A percentile compares a stretch with the other conserved stretches of the same genome.
phyloP scores from a whole-genome alignment of 2,888 invertebrate species.

The Icerya purchasi region DNA sequence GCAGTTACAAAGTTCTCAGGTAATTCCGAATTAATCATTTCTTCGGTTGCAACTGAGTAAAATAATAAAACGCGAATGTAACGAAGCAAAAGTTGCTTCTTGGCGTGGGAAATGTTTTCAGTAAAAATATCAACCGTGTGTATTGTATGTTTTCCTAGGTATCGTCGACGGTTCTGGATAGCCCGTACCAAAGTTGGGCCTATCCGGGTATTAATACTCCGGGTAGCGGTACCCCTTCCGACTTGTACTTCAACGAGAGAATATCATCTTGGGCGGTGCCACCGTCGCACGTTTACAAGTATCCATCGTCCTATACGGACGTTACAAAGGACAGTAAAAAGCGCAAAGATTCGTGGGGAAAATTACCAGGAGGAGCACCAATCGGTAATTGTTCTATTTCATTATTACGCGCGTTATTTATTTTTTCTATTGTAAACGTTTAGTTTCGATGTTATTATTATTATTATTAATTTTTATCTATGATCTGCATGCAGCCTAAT shows the following conservation, averaged over 20 bases:
- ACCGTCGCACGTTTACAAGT: not conserved
- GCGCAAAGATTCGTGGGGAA: not conserved
- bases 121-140: too few species aligned
- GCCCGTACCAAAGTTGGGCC: slow-evolving; percentile 28
- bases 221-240: not conserved
- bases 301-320: too few species aligned
- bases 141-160: slow-evolving; percentile 20
- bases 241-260: not conserved
- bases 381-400: not conserved
- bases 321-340: too few species aligned
- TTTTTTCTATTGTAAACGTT: too few species aligned
- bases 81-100: too few species aligned
- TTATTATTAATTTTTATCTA: too few species aligned
- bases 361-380: not conserved
- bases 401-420: too few species aligned
- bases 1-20: slow-evolving; percentile 63
- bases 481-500: too few species aligned
- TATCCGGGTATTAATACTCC: slow-evolving; percentile 17
- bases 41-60: too few species aligned
- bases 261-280: not conserved
- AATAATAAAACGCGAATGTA: too few species aligned
- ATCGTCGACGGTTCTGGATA: slow-evolving; percentile 58
- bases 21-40: slow-evolving; percentile 25
- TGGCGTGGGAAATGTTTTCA: too few species aligned
- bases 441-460: too few species aligned